A percentile compares a stretch with the other conserved stretches of the same genome.
phyloP scores from a whole-genome alignment of 2,888 invertebrate species.

The Mythimna albipuncta region DNA sequence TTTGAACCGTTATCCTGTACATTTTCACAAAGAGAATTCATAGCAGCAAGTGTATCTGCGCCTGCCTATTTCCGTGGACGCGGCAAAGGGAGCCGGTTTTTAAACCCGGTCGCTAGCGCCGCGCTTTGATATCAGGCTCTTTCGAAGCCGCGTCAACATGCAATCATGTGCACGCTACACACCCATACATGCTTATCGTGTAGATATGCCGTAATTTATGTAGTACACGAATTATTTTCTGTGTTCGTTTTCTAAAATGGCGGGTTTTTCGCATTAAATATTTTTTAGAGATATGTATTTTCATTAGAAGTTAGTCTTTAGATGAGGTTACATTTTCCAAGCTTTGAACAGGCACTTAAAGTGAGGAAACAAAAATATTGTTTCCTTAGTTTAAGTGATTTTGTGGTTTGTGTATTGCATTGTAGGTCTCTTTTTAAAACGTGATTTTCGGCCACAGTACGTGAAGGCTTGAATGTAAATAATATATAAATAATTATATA shows the following conservation, averaged over 20 bases:
- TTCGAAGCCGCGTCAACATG: constrained; percentile 73
- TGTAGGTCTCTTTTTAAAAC: too few species aligned
- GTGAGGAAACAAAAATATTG: too few species aligned
- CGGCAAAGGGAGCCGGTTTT: constrained; percentile 75
- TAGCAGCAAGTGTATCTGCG: constrained; percentile 52
- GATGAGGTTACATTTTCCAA: neutral
- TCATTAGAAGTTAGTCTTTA: neutral
- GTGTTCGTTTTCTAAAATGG: constrained; percentile 20
- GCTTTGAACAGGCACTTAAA: too few species aligned
- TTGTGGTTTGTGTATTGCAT: neutral
- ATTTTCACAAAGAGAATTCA: constrained; percentile 43
- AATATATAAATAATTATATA: too few species aligned
- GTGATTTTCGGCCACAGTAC: too few species aligned
- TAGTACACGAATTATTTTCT: constrained; percentile 42
- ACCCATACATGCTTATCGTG: constrained; percentile 55
- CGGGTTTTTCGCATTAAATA: constrained; percentile 15
- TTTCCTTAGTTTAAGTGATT: neutral
- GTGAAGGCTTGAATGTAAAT: too few species aligned
- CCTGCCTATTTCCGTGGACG: constrained; percentile 72
- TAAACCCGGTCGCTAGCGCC: constrained; percentile 70
- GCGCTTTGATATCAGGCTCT: constrained; percentile 80
- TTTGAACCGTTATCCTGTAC: constrained; percentile 13
- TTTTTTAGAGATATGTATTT: constrained; percentile 1
- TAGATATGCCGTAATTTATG: constrained; percentile 61
- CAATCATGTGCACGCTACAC: constrained; percentile 74